Conservation (phyloP, 2,113 vertebrate genomes). For the Sigmodon hispidus region DNA sequence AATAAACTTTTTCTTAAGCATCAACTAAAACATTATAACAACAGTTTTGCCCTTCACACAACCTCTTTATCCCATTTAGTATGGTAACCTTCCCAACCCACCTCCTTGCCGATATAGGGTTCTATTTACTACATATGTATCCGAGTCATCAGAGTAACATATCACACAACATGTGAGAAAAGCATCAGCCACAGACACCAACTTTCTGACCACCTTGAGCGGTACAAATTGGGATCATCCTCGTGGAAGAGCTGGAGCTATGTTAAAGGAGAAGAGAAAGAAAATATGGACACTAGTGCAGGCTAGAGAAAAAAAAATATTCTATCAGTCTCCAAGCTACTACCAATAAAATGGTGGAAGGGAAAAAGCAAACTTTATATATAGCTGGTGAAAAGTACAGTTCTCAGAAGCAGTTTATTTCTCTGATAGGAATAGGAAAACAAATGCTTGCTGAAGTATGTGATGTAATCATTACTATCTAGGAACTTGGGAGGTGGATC, state of each 20-base stretch:
- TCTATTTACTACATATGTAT: background rate
- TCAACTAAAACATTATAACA: slow-evolving; percentile 15
- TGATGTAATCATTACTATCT: background rate
- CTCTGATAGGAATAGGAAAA: background rate
- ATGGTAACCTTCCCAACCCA: background rate
- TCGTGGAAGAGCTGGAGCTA: background rate
- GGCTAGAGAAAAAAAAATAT: background rate
- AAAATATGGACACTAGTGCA: background rate
- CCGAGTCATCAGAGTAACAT: too few relatives aligned
- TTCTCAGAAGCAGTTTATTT: background rate
- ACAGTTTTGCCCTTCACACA: background rate
- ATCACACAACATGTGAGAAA: background rate
- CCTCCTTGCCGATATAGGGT: background rate
- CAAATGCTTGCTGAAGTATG: background rate
- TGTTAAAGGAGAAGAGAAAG: background rate
- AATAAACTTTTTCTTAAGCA: background rate
- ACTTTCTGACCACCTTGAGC: background rate
- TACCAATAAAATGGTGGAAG: background rate
- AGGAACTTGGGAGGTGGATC: too few relatives aligned
- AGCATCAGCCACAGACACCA: background rate
- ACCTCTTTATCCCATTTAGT: background rate
- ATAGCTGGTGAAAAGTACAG: background rate
- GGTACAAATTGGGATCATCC: background rate
- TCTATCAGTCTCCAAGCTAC: background rate
- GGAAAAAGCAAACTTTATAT: background rate